These are phyloP conservation scores for Branchinecta lindahli DNA, from an alignment of 1,140 invertebrate genomes.

Conservation along the genomic window DNA sequence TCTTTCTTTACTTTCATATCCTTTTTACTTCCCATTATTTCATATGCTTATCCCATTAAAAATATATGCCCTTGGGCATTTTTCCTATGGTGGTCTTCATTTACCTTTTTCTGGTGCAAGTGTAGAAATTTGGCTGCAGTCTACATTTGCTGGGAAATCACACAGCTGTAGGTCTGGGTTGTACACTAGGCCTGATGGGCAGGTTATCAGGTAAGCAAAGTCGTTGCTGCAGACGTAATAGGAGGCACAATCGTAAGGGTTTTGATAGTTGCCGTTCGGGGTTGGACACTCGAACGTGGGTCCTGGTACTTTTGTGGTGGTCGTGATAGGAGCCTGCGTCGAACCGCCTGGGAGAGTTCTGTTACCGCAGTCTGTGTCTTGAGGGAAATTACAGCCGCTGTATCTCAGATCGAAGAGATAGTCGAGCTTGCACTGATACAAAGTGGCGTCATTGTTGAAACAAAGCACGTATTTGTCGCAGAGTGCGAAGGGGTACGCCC, in stretches of 20 bases:
- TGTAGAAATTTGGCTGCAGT: constrained; percentile 5
- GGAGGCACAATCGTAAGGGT: background rate
- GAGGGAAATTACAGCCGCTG: constrained; percentile 19
- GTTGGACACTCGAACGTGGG: background rate
- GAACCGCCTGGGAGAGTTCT: constrained; percentile 15
- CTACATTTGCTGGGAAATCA: background rate
- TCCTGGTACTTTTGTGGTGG: background rate
- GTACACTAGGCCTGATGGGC: constrained; percentile 10
- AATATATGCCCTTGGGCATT: too few species aligned
- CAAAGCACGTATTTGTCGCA: constrained; percentile 18
- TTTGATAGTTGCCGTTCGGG: constrained; percentile 6
- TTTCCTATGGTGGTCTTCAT: too few species aligned
- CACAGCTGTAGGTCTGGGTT: constrained; percentile 12
- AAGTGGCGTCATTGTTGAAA: background rate
- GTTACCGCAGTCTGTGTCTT: constrained; percentile 20
- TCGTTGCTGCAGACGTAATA: constrained; percentile 5
- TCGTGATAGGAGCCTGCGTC: background rate
- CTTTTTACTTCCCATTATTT: too few species aligned
- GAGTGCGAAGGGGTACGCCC: constrained; percentile 6
- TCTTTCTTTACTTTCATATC: too few species aligned
- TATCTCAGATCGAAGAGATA: constrained; percentile 21
- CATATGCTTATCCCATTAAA: too few species aligned
- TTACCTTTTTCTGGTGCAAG: background rate
- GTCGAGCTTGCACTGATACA: constrained; percentile 8
- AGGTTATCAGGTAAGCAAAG: background rate